Evolutionary conservation across 1,140 invertebrate species (phyloP), one percentile per base, ranked within the genome.

Genomic region (Apocrypta bakeri): DNA sequence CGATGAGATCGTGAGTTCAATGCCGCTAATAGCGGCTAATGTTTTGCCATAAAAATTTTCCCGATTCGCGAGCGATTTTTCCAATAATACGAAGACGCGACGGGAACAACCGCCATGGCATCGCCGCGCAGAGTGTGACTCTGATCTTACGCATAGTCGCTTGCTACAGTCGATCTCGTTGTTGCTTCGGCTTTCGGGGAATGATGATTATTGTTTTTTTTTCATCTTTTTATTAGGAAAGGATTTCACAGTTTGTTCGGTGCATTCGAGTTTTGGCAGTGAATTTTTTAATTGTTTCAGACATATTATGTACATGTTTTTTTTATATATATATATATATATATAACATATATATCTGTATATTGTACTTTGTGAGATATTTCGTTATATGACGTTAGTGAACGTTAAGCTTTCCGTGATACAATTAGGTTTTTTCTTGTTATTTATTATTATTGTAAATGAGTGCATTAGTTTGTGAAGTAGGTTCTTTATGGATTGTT

Each of bases 1-100:
- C 85, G 98, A 99, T 96, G 99, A 99, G 95, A 98, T 99, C 88
- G 98, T 99, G 95, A 96, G 97, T 97, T 89, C 79, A 37, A n/a
- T 21, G 2, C 68, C 27, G 17, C 68, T 21, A 37, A 8, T 21
- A 17, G 27, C 68, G 31, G 25, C 21, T 17, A 56, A n/a, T 21
- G 7, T 56, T 56, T 56, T 56, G 17, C 21, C 48, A 6, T 56
- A 56, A 56, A 21, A 21, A 21, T 56, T 56, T 56, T n/a, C 17
- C 3, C 21, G 14, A 6, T 1, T 17, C 48, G 48, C 21, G 2
- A n/a, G 17, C 48, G 48, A 56, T 56, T 56, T 56, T 6, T 0
- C 14, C 48, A 3, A n/a, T 3, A 56, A 21, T 56, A n/a, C 48
- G 21, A 56, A 56, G 17, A n/a, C 48, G 48, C 48, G 21, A 56